phyloP scores from a whole-genome alignment of 2,797 vertebrate genomes.

The Labroides dimidiatus region DNA sequence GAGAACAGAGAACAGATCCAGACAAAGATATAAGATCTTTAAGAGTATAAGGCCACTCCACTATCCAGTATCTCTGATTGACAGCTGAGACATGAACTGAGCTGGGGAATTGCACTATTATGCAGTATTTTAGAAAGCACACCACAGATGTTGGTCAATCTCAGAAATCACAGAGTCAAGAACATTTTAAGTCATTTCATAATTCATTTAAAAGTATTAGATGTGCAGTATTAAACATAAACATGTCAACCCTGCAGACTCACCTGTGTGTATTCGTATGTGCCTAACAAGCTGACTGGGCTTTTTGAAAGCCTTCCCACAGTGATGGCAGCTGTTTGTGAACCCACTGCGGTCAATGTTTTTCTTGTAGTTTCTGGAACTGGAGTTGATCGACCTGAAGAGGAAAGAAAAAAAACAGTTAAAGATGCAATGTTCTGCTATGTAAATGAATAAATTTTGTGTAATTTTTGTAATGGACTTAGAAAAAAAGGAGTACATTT shows the following conservation, averaged over 20 bases:
- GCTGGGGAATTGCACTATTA: not conserved
- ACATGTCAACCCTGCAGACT: constrained; percentile 18
- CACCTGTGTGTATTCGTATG: constrained; percentile 97
- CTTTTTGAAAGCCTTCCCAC: constrained; percentile 97
- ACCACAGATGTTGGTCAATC: too few species aligned
- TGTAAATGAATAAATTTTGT: too few species aligned
- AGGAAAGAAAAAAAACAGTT: constrained; percentile 8
- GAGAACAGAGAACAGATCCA: constrained; percentile 8
- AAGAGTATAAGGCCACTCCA: constrained; percentile 15
- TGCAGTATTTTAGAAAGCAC: too few species aligned
- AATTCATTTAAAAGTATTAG: not conserved
- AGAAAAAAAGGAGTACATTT: too few species aligned
- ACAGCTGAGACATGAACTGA: constrained; percentile 18
- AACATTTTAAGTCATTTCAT: not conserved
- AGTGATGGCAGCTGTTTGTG: constrained; percentile 96
- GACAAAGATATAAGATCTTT: constrained; percentile 12
- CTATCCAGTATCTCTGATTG: constrained; percentile 7
- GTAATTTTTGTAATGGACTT: too few species aligned
- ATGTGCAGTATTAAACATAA: not conserved
- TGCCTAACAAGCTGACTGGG: constrained; percentile 97
- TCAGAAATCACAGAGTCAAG: too few species aligned
- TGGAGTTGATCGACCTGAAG: constrained; percentile 85
- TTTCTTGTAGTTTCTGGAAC: constrained; percentile 94
- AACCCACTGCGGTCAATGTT: constrained; percentile 96
- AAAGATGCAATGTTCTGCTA: too few species aligned